A percentile compares a stretch with the other conserved stretches of the same genome.
Evolutionary conservation across 1,140 invertebrate species (phyloP).

Genomic region (Eumeta japonica): DNA sequence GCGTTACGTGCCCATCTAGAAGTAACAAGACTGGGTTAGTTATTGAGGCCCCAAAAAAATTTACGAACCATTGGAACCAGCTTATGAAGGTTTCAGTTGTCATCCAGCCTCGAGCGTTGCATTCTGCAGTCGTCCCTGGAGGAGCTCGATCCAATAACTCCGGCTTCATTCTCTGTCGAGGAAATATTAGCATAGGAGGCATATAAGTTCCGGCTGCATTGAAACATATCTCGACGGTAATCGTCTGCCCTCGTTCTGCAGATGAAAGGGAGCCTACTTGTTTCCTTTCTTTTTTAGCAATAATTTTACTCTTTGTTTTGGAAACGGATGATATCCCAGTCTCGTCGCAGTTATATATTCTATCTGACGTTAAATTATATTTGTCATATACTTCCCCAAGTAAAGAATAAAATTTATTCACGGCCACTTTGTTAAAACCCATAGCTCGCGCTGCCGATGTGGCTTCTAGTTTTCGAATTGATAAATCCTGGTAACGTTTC

Average conservation of each 20-base stretch:
- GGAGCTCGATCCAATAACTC: slow-evolving; percentile 23
- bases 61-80: slow-evolving; percentile 26
- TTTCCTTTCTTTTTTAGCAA: slow-evolving; percentile 28
- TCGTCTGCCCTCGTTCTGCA: slow-evolving; percentile 28
- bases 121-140: slow-evolving; percentile 14
- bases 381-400: slow-evolving; percentile 6
- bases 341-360: slow-evolving; percentile 23
- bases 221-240: slow-evolving; percentile 36
- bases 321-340: slow-evolving; percentile 18
- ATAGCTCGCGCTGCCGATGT: slow-evolving; percentile 24
- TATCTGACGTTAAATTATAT: slow-evolving; percentile 15
- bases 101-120: slow-evolving; percentile 30
- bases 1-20: slow-evolving; percentile 26
- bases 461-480: slow-evolving; percentile 16
- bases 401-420: slow-evolving; percentile 15
- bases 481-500: slow-evolving; percentile 24
- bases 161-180: slow-evolving; percentile 22
- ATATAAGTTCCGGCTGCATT: slow-evolving; percentile 27
- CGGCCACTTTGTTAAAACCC: slow-evolving; percentile 24
- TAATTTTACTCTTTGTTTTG: slow-evolving; percentile 24
- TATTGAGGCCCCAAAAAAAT: slow-evolving; percentile 16
- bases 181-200: slow-evolving; percentile 35
- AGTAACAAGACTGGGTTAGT: slow-evolving; percentile 24
- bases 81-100: slow-evolving; percentile 20
- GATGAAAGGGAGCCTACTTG: slow-evolving; percentile 30